Conservation (phyloP, 2,113 vertebrate species). For the Pachycephala philippinensis region DNA sequence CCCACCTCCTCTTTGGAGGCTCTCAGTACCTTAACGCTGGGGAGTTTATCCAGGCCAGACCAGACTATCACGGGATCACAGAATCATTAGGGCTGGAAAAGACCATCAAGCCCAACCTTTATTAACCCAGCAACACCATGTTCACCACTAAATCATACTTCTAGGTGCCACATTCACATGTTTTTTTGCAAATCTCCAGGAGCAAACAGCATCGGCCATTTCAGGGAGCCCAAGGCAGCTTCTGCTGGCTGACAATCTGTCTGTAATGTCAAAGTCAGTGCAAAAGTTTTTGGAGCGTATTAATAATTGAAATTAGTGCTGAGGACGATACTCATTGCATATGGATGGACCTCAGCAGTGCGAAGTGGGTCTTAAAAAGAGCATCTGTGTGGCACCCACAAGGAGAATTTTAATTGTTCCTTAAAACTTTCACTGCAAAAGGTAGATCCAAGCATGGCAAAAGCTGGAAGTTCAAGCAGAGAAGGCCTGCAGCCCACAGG, state of each 20-base stretch:
- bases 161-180: background rate
- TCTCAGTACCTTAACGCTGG: background rate
- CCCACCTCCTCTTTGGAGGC: background rate
- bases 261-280: background rate
- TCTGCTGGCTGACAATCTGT: background rate
- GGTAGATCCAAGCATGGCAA: background rate
- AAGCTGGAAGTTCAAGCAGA: background rate
- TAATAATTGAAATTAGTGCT: background rate
- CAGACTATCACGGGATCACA: background rate
- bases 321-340: background rate
- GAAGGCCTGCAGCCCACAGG: background rate
- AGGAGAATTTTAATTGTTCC: background rate
- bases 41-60: background rate
- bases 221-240: background rate
- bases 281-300: background rate
- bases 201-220: background rate
- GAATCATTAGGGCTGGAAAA: background rate
- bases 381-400: background rate
- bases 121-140: background rate
- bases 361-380: background rate
- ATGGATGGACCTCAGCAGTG: background rate
- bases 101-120: background rate
- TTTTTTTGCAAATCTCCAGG: background rate
- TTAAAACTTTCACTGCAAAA: background rate
- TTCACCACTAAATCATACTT: background rate